phyloP scores from a whole-genome alignment of 2,888 invertebrate genomes.

The Choreutis nemorana region DNA sequence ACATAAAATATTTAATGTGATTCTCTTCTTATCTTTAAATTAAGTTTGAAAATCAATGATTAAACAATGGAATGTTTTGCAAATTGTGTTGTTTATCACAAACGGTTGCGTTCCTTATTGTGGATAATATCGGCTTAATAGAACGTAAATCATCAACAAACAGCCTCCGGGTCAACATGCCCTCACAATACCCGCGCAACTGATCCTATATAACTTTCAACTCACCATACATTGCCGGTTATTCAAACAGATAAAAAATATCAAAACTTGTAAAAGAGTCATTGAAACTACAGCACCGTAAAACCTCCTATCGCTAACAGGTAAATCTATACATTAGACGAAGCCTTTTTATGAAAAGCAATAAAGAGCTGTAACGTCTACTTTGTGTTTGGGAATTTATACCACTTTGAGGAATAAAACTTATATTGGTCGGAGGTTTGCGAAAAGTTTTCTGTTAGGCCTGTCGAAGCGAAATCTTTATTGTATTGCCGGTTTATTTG shows the following conservation, averaged over 20 bases:
- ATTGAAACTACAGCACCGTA: constrained; percentile 23
- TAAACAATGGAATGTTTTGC: too few species aligned
- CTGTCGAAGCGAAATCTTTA: constrained; percentile 57
- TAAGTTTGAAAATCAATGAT: too few species aligned
- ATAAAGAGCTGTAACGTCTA: constrained; percentile 63
- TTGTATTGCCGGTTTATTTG: constrained; percentile 55
- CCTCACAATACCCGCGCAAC: constrained; percentile 3
- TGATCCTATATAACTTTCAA: constrained; percentile 1
- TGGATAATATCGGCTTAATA: constrained; percentile 12
- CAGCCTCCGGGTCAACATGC: constrained; percentile 6
- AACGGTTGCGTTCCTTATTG: constrained; percentile 10
- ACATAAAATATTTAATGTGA: constrained; percentile 65
- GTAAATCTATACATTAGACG: constrained; percentile 47
- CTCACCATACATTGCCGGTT: constrained; percentile 18
- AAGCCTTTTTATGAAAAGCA: constrained; percentile 58
- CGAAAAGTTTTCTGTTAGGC: constrained; percentile 61
- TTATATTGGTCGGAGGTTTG: constrained; percentile 58
- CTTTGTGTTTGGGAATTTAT: constrained; percentile 65
- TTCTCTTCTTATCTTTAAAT: too few species aligned
- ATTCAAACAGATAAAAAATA: constrained; percentile 7
- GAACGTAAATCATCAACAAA: constrained; percentile 12
- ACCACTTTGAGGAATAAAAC: constrained; percentile 60
- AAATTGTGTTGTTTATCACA: constrained; percentile 5
- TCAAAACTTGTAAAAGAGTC: constrained; percentile 18
- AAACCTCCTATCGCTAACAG: constrained; percentile 35